Evolutionary conservation across 2,113 vertebrate genomes (phyloP).

Genomic region (Bubalus kerabau): DNA sequence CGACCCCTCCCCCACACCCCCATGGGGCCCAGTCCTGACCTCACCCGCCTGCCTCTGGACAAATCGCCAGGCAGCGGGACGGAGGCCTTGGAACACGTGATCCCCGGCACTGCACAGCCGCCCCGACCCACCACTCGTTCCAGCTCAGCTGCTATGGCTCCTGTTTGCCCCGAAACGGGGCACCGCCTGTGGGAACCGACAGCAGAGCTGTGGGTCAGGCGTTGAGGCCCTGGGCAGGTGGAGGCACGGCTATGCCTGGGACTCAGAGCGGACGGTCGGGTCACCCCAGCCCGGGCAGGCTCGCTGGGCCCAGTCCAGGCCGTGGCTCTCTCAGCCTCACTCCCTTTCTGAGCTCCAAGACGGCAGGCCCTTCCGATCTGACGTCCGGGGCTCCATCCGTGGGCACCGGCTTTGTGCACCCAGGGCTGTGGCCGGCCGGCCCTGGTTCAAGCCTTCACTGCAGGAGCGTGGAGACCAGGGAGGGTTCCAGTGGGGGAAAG

Average conservation of each 20-base stretch:
- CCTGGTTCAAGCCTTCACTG: neutral
- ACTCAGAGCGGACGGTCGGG: fast-evolving
- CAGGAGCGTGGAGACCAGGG: neutral
- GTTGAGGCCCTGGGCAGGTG: neutral
- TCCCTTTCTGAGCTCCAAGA: neutral
- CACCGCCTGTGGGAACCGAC: fast-evolving
- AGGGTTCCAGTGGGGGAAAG: neutral
- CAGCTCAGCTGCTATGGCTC: fast-evolving
- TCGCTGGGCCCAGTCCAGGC: neutral
- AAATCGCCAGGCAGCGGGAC: fast-evolving
- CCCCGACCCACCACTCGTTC: fast-evolving
- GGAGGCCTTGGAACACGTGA: fast-evolving
- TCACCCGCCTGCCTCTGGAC: fast-evolving
- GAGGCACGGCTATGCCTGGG: fast-evolving
- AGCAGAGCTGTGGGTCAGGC: neutral
- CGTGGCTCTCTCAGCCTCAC: fast-evolving
- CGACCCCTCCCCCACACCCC: neutral
- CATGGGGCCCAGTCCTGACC: fast-evolving
- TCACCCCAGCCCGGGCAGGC: fast-evolving
- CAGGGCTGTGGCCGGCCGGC: neutral
- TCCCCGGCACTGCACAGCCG: fast-evolving
- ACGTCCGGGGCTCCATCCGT: fast-evolving
- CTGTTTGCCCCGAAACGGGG: fast-evolving
- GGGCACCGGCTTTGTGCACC: fast-evolving
- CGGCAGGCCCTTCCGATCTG: fast-evolving